Percentiles rank a stretch among this genome's conserved stretches.
Conservation (phyloP, 1,140 invertebrate species). For the Neoseiulus cucumeris region DNA sequence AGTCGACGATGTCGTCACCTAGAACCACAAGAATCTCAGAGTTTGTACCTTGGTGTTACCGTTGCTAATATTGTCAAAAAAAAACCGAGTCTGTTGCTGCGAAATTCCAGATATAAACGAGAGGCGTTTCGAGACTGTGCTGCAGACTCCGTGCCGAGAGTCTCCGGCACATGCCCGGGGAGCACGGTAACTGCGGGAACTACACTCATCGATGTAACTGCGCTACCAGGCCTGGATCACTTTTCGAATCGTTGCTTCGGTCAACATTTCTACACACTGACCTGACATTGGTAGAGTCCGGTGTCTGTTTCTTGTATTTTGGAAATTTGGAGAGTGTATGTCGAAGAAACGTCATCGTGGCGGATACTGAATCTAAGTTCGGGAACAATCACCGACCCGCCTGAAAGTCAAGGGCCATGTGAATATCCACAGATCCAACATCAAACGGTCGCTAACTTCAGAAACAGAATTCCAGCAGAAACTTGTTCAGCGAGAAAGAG, state of each 20-base stretch:
- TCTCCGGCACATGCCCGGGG: too few species aligned
- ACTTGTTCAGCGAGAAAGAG: not conserved
- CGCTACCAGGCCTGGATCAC: too few species aligned
- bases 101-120: not conserved
- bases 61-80: not conserved
- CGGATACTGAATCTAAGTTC: conserved; percentile 54
- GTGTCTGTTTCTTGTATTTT: conserved; percentile 84
- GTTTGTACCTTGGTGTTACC: not conserved
- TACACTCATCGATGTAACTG: too few species aligned
- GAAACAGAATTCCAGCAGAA: not conserved
- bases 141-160: too few species aligned
- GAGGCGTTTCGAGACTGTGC: not conserved
- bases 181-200: too few species aligned
- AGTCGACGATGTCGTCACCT: conserved; percentile 30
- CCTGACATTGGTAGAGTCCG: conserved; percentile 64
- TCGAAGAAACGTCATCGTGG: conserved; percentile 54
- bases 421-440: conserved; percentile 51
- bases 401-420: conserved; percentile 7
- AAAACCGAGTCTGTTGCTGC: not conserved
- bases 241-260: too few species aligned
- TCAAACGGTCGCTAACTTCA: not conserved
- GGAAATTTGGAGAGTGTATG: conserved; percentile 68
- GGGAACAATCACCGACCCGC: conserved; percentile 19
- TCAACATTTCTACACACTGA: too few species aligned
- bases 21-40: not conserved